phyloP scores from a whole-genome alignment of 1,140 invertebrate genomes.

The Papilio polytes region DNA sequence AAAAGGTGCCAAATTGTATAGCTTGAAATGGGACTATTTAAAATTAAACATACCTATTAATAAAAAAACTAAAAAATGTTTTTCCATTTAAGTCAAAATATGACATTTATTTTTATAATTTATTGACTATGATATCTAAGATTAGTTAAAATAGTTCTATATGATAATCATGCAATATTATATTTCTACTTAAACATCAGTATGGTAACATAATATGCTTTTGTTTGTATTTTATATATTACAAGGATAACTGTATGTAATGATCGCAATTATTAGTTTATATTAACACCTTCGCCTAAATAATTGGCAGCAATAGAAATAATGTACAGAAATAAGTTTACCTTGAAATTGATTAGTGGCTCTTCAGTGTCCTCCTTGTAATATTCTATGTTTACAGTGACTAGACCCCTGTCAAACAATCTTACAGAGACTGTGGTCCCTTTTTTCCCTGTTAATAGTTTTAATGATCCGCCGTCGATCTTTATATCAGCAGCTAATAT shows the following conservation, averaged over 20 bases:
- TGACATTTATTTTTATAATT: neutral
- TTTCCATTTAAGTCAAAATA: too few species aligned
- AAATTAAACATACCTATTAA: neutral
- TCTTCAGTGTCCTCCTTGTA: slow-evolving; percentile 89
- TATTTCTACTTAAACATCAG: neutral
- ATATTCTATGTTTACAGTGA: slow-evolving; percentile 93
- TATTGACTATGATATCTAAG: neutral
- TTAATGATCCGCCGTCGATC: slow-evolving; percentile 87
- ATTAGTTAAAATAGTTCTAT: neutral
- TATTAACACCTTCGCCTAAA: neutral
- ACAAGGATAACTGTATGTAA: neutral
- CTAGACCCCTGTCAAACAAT: slow-evolving; percentile 88
- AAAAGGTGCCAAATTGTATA: neutral
- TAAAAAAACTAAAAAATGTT: too few species aligned
- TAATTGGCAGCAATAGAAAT: slow-evolving; percentile 38
- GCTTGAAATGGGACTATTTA: neutral
- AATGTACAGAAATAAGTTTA: slow-evolving; percentile 78
- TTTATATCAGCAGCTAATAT: slow-evolving; percentile 85
- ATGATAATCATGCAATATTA: neutral
- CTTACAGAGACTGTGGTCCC: slow-evolving; percentile 88
- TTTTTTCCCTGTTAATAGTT: slow-evolving; percentile 87
- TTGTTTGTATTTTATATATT: neutral
- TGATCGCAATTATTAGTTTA: slow-evolving; percentile 3
- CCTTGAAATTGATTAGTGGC: slow-evolving; percentile 89
- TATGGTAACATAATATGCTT: neutral